Conservation (phyloP, 1,140 invertebrate genomes). For the Triops longicaudatus region DNA sequence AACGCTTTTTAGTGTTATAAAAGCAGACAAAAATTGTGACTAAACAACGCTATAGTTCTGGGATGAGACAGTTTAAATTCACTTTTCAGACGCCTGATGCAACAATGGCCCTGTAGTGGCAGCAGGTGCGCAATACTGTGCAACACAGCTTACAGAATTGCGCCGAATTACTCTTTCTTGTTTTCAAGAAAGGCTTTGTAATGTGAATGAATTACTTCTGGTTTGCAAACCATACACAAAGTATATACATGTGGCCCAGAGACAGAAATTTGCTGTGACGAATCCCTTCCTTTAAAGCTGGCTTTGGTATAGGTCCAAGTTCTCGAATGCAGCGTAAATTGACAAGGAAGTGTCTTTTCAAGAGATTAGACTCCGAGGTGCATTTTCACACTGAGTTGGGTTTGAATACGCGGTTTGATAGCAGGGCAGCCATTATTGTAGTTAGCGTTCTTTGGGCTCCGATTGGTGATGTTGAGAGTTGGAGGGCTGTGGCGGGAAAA, state of each 20-base stretch:
- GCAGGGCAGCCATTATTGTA: background rate
- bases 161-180: background rate
- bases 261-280: too few relatives aligned
- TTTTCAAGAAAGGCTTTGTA: background rate
- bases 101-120: background rate
- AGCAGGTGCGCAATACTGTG: background rate
- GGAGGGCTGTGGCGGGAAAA: conserved; percentile 1
- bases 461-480: background rate
- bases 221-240: background rate
- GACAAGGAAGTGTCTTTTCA: background rate
- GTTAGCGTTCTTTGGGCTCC: background rate
- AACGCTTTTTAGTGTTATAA: background rate
- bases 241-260: too few relatives aligned
- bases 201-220: background rate
- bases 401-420: conserved; percentile 3
- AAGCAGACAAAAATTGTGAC: background rate
- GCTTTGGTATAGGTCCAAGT: too few relatives aligned
- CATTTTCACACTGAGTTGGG: background rate
- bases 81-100: background rate
- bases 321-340: background rate
- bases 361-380: background rate
- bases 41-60: background rate
- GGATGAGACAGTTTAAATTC: background rate
- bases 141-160: background rate
- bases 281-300: too few relatives aligned